Evolutionary conservation across 2,113 vertebrate genomes (phyloP).

Genomic region (Hippoglossus stenolepis): DNA sequence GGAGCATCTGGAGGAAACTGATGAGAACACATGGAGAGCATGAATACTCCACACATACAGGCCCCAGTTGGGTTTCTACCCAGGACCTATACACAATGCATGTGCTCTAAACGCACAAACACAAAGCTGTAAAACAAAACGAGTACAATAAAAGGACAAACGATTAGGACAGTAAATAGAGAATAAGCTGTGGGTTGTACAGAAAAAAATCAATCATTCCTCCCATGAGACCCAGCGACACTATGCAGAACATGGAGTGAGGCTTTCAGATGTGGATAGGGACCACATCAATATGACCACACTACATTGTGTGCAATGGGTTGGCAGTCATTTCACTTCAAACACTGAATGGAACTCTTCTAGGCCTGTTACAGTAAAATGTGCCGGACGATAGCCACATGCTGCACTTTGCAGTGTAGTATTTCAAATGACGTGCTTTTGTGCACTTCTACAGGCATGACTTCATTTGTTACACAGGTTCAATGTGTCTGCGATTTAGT

Average conservation of each 20-base stretch:
- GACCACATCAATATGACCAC: conserved; percentile 22
- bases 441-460: neutral
- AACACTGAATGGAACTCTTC: neutral
- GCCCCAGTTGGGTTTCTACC: neutral
- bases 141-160: neutral
- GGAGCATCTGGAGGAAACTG: conserved; percentile 1
- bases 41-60: neutral
- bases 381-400: neutral
- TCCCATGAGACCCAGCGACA: conserved; percentile 10
- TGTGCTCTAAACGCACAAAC: neutral
- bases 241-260: neutral
- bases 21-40: neutral
- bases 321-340: neutral
- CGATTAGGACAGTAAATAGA: neutral
- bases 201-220: neutral
- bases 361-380: neutral
- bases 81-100: neutral
- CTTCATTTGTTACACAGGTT: neutral
- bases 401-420: neutral
- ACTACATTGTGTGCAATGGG: neutral
- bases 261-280: neutral
- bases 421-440: neutral
- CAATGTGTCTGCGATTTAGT: neutral
- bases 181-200: conserved; percentile 6
- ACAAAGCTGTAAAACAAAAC: conserved; percentile 2